These are phyloP conservation scores for Podarcis raffonei DNA, from an alignment of 2,113 vertebrate genomes.

Conservation along the genomic window DNA sequence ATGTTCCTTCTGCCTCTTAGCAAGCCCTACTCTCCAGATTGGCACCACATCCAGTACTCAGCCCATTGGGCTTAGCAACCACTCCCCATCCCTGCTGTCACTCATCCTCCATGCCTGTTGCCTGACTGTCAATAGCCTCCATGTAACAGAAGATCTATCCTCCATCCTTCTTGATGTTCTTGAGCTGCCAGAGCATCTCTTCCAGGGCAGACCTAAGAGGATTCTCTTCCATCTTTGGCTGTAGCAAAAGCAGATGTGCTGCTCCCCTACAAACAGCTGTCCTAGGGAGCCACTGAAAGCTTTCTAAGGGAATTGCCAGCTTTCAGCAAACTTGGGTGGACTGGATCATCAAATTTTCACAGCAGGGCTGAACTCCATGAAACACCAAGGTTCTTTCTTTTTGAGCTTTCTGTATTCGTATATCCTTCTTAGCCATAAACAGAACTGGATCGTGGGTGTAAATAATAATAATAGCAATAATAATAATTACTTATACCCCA, in stretches of 20 bases:
- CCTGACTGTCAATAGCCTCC: not conserved
- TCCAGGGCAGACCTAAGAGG: no score
- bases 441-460: no score
- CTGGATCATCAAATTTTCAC: not conserved
- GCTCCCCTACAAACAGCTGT: not conserved
- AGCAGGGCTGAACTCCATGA: not conserved
- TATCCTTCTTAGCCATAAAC: not conserved
- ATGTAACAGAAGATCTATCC: not conserved
- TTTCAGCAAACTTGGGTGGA: not conserved
- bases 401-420: not conserved
- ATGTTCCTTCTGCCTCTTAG: not conserved
- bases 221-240: no score
- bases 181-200: not conserved
- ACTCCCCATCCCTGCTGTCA: not conserved
- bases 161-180: not conserved
- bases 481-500: no score
- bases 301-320: not conserved
- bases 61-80: not conserved
- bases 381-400: not conserved
- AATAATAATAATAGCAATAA: no score
- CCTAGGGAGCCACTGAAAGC: not conserved
- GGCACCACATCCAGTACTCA: not conserved
- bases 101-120: not conserved
- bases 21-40: not conserved
- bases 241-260: no score